These are phyloP conservation scores for Lethrus apterus DNA, from an alignment of 1,140 invertebrate genomes.

Conservation along the genomic window DNA sequence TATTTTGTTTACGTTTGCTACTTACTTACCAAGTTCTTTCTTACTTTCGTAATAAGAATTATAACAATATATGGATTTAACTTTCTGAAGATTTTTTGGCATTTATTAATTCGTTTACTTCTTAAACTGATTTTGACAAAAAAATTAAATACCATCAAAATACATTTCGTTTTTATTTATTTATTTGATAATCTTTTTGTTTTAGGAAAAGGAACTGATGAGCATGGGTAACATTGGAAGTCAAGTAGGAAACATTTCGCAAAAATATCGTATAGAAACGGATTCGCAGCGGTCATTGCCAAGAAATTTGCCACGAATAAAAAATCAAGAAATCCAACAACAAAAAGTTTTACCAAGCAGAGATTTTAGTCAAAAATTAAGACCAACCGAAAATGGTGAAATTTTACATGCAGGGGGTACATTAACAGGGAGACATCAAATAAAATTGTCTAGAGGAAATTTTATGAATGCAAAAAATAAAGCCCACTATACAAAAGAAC, in stretches of 20 bases:
- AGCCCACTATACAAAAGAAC: neutral
- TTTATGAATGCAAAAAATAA: constrained; percentile 5
- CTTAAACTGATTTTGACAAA: too few relatives aligned
- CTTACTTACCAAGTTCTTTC: too few relatives aligned
- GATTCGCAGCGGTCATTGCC: constrained; percentile 42
- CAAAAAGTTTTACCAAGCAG: constrained; percentile 60
- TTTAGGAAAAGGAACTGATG: neutral
- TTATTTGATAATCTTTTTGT: too few relatives aligned
- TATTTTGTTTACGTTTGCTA: too few relatives aligned
- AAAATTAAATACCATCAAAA: too few relatives aligned
- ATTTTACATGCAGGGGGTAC: constrained; percentile 72
- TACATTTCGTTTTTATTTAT: too few relatives aligned
- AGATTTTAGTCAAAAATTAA: constrained; percentile 51
- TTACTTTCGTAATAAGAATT: too few relatives aligned
- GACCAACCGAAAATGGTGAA: constrained; percentile 69
- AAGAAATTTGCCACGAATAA: constrained; percentile 34
- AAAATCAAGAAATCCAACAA: constrained; percentile 35
- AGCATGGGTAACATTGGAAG: constrained; percentile 37
- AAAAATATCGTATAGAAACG: constrained; percentile 14
- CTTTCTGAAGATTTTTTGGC: too few relatives aligned
- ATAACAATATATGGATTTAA: too few relatives aligned
- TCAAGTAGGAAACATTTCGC: constrained; percentile 28
- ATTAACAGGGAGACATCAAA: constrained; percentile 50
- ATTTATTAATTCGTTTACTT: too few relatives aligned
- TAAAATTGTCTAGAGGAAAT: neutral